Percentiles rank a stretch among this genome's conserved stretches.
Evolutionary conservation across 2,797 vertebrate genomes (phyloP).

Genomic region (Protonibea diacanthus): DNA sequence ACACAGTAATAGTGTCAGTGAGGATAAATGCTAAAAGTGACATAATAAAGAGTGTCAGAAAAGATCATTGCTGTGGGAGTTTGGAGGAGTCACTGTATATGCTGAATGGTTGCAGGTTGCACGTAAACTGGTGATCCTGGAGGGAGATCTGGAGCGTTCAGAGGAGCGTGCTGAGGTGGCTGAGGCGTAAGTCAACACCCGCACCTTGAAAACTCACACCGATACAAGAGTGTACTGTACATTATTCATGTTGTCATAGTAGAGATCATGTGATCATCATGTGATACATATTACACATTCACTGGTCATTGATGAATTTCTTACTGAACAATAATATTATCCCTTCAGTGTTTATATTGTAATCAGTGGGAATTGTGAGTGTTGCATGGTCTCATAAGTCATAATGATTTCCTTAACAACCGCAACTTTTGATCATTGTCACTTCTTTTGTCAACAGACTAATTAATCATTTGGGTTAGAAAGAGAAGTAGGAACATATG

Average conservation of each 20-base stretch:
- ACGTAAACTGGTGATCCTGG: slow-evolving; percentile 96
- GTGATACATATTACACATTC: slow-evolving; percentile 11
- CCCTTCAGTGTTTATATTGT: not conserved
- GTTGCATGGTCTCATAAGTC: slow-evolving; percentile 14
- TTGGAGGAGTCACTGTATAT: not conserved
- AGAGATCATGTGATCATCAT: slow-evolving; percentile 33
- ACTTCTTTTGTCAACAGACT: not conserved
- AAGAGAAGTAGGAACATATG: not conserved
- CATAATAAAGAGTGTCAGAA: too few relatives aligned
- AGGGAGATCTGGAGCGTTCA: slow-evolving; percentile 96
- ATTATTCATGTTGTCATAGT: slow-evolving; percentile 55
- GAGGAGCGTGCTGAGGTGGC: slow-evolving; percentile 98
- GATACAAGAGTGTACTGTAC: slow-evolving; percentile 13
- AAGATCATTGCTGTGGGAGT: not conserved
- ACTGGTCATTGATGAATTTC: slow-evolving; percentile 6
- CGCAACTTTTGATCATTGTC: not conserved
- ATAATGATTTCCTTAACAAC: slow-evolving; percentile 10
- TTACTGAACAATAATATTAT: not conserved
- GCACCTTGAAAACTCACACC: slow-evolving; percentile 29
- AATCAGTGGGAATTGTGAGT: not conserved
- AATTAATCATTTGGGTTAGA: not conserved
- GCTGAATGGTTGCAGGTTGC: slow-evolving; percentile 88
- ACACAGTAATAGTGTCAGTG: not conserved
- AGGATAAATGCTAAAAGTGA: not conserved
- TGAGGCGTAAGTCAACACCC: slow-evolving; percentile 90